These are phyloP conservation scores for Opisthocomus hoazin DNA, from an alignment of 2,113 vertebrate genomes.

Conservation along the genomic window DNA sequence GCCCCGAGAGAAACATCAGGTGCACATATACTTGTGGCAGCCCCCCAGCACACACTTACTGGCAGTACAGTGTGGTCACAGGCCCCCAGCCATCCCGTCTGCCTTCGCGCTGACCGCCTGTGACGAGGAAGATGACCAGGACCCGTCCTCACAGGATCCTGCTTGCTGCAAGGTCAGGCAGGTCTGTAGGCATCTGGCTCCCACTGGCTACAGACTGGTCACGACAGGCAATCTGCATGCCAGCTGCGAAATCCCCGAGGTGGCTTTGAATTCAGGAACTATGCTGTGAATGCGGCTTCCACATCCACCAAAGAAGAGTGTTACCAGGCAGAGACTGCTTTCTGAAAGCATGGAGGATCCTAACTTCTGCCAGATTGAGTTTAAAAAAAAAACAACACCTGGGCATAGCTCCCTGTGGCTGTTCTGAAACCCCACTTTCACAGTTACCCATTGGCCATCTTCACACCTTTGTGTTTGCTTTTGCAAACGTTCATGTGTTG, in stretches of 20 bases:
- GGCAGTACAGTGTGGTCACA: not conserved
- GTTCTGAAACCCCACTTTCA: not conserved
- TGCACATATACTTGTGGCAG: not conserved
- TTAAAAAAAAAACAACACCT: not conserved
- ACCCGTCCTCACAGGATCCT: not conserved
- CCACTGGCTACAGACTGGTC: not conserved
- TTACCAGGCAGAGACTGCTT: not conserved
- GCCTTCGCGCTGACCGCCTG: not conserved
- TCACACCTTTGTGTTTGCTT: not conserved
- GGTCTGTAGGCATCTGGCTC: conserved; percentile 11
- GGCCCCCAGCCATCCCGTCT: not conserved
- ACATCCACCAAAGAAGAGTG: not conserved
- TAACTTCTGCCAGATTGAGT: not conserved
- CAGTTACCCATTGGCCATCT: not conserved
- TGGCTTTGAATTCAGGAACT: not conserved
- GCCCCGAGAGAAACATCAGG: not conserved
- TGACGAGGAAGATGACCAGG: not conserved
- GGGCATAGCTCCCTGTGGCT: not conserved
- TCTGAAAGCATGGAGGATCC: not conserved
- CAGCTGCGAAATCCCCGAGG: not conserved
- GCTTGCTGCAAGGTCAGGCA: not conserved
- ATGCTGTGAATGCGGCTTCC: not conserved
- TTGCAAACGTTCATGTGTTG: not conserved
- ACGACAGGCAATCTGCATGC: conserved; percentile 10
- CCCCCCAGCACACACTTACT: accelerated